Evolutionary conservation across 1,140 invertebrate genomes (phyloP), one percentile per base, ranked within the genome.

Genomic region (Bombus fervidus): DNA sequence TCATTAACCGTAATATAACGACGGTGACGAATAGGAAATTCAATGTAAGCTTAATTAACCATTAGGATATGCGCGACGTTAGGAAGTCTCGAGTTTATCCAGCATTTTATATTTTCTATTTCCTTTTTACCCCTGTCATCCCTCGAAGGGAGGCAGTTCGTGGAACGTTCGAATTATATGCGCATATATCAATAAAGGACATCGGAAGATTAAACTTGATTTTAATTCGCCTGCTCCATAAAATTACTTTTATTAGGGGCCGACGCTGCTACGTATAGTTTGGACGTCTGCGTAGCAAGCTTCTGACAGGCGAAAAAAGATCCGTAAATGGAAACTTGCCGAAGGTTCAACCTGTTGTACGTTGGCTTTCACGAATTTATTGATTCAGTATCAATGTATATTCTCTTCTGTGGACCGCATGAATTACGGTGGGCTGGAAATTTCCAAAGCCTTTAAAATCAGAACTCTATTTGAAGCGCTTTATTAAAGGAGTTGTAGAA

Each of bases 11-110:
- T 68, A 90, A 90, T 90, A 90, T 90, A 85, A 87, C 68, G 43
- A 69, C 79, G 37, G 68, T 80, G 41, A 64, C 83, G 80, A 80
- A 85, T 90, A 87, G 89, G 86, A 90, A 90, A 90, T 90, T 90
- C 81, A 90, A 90, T 88, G 78, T 86, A 69, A 59, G 72, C 71
- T 68, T 83, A 86, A 88, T 83, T 78, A 86, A 83, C 75, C 81
- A 87, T 90, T 78, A 81, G 66, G 81, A 77, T 85, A 76, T 53
- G 47, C 53, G 41, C 28, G 15, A 82, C 22, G 59, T 57, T 62
- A 62, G 57, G 37, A 77, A 59, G 81, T 31, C 62, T 64, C 76
- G 22, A 72, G 34, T 72, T 80, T 34, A 18, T 0, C 13, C 8
- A 18, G 9, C 13, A 10, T 75, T 53, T 75, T 41, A 39, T 62